phyloP scores from a whole-genome alignment of 1,140 invertebrate genomes.

The Laodelphax striatellus region DNA sequence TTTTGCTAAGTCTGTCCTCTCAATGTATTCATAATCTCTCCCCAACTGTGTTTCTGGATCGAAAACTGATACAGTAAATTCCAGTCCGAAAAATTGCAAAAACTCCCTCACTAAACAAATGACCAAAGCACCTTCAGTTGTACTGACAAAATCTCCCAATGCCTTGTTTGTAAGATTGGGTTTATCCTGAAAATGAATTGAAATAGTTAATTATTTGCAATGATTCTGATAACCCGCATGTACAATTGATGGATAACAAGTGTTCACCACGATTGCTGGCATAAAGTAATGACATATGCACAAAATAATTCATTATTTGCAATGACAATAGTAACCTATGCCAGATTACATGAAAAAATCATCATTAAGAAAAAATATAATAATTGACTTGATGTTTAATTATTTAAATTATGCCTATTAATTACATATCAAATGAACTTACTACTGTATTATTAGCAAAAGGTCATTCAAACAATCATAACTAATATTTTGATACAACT shows the following conservation, averaged over 20 bases:
- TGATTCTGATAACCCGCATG: constrained; percentile 8
- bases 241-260: neutral
- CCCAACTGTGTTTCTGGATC: constrained; percentile 53
- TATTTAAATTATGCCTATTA: no score
- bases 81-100: constrained; percentile 55
- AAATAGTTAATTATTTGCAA: constrained; percentile 9
- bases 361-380: no score
- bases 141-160: constrained; percentile 46
- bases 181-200: constrained; percentile 38
- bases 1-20: constrained; percentile 40
- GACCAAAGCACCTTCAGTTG: constrained; percentile 46
- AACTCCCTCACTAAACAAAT: constrained; percentile 57
- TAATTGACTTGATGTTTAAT: no score
- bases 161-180: constrained; percentile 48
- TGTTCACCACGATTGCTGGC: no score
- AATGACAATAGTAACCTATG: no score
- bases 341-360: no score
- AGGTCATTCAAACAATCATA: no score
- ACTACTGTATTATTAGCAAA: no score
- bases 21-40: constrained; percentile 39
- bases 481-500: no score
- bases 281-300: no score
- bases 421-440: no score
- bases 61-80: constrained; percentile 55
- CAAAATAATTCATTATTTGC: no score